A percentile compares a stretch with the other conserved stretches of the same genome.
phyloP scores from a whole-genome alignment of 1,140 invertebrate species.

The Oncopeltus fasciatus region DNA sequence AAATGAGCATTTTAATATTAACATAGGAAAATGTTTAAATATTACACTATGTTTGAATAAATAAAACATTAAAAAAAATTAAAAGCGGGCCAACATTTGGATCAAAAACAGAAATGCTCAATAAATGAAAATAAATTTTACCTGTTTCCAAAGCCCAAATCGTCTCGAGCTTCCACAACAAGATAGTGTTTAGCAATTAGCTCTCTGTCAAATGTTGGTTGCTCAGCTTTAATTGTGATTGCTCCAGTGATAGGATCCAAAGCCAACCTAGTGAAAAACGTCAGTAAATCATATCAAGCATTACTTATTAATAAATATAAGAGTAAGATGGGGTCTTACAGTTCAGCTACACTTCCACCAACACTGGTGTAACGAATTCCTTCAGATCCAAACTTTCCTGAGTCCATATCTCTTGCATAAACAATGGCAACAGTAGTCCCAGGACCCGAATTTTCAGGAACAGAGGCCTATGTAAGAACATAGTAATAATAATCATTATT shows the following conservation, averaged over 20 bases:
- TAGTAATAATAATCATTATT: neutral
- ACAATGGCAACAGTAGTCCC: conserved; percentile 72
- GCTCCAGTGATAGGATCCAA: conserved; percentile 68
- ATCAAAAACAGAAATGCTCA: no score
- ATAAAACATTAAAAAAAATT: no score
- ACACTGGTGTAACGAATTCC: conserved; percentile 78
- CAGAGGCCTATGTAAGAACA: conserved; percentile 34
- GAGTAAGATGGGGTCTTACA: conserved; percentile 42
- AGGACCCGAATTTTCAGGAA: conserved; percentile 67
- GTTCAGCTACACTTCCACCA: conserved; percentile 61
- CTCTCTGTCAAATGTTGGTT: conserved; percentile 71
- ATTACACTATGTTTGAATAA: no score
- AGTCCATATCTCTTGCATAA: conserved; percentile 69
- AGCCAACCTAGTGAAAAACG: conserved; percentile 44
- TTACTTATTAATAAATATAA: neutral
- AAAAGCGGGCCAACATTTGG: no score
- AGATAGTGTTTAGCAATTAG: conserved; percentile 71
- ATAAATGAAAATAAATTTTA: conserved; percentile 22
- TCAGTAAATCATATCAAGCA: neutral
- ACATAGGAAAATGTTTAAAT: no score
- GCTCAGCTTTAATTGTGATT: conserved; percentile 64
- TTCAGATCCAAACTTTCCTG: conserved; percentile 66
- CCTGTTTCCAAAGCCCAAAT: conserved; percentile 68
- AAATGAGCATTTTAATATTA: no score
- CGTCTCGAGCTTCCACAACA: conserved; percentile 81